These are phyloP conservation scores for Sus cebifrons DNA, from an alignment of 2,797 vertebrate genomes.

Conservation along the genomic window DNA sequence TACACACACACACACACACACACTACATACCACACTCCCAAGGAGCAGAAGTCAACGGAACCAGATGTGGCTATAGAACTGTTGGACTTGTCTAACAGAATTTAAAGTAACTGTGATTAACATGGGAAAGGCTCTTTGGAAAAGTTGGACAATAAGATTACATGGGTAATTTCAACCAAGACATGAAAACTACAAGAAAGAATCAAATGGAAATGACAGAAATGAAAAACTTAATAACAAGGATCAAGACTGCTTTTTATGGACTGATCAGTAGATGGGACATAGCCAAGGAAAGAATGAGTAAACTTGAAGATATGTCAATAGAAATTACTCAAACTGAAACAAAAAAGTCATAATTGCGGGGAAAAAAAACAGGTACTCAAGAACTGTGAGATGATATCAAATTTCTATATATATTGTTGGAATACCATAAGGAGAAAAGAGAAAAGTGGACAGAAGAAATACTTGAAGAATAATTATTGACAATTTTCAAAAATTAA, in stretches of 20 bases:
- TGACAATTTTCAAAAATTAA: slow-evolving; percentile 4
- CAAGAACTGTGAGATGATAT: neutral
- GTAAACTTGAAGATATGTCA: neutral
- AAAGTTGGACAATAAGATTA: neutral
- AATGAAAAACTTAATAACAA: neutral
- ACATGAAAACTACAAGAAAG: neutral
- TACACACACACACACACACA: neutral
- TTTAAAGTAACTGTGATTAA: neutral
- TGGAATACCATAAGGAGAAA: slow-evolving; percentile 5
- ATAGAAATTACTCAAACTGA: neutral
- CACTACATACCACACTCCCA: too few species aligned
- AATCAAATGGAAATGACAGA: neutral
- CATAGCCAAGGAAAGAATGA: neutral
- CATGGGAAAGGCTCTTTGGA: neutral
- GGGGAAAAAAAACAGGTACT: neutral
- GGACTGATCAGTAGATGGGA: neutral
- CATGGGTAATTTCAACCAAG: neutral
- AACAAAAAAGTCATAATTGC: neutral
- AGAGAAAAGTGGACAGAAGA: neutral
- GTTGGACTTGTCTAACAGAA: neutral
- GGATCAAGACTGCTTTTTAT: neutral
- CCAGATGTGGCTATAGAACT: neutral
- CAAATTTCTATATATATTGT: neutral
- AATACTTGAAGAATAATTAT: slow-evolving; percentile 34
- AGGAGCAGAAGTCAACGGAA: neutral